Conservation (phyloP, 2,797 vertebrate genomes). For the Huso huso region DNA sequence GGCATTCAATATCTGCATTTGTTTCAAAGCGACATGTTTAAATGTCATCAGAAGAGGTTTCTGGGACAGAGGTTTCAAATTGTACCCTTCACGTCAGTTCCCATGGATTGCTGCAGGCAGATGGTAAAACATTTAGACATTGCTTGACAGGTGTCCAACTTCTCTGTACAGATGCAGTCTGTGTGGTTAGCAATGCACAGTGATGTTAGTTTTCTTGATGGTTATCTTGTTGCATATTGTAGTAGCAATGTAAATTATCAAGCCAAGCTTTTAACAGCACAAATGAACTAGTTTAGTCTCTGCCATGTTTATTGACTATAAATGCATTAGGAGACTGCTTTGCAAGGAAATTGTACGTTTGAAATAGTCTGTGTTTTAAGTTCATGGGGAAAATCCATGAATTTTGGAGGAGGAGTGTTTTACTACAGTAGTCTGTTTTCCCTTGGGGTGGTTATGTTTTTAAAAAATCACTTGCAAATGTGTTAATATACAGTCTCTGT, state of each 20-base stretch:
- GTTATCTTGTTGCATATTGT: neutral
- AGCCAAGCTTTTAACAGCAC: neutral
- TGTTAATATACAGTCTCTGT: too few relatives aligned
- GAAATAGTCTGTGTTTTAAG: too few relatives aligned
- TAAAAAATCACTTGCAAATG: too few relatives aligned
- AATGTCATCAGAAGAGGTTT: conserved; percentile 1
- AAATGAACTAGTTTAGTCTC: neutral
- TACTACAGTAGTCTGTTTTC: too few relatives aligned
- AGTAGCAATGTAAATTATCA: neutral
- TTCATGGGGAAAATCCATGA: too few relatives aligned
- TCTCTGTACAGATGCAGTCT: neutral
- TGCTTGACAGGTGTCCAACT: conserved; percentile 2
- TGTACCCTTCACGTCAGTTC: neutral
- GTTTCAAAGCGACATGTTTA: neutral
- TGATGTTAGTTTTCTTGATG: neutral
- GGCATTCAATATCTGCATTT: neutral
- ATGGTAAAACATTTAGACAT: neutral
- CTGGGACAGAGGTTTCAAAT: neutral
- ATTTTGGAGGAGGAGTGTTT: too few relatives aligned
- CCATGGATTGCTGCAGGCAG: neutral
- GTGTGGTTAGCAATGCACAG: neutral
- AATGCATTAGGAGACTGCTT: too few relatives aligned
- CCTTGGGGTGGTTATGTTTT: too few relatives aligned
- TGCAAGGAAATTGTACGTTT: too few relatives aligned
- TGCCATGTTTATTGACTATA: neutral